Percentiles rank a stretch among this genome's conserved stretches.
Evolutionary conservation across 2,888 invertebrate genomes (phyloP).

Genomic region (Hyposoter didymator): DNA sequence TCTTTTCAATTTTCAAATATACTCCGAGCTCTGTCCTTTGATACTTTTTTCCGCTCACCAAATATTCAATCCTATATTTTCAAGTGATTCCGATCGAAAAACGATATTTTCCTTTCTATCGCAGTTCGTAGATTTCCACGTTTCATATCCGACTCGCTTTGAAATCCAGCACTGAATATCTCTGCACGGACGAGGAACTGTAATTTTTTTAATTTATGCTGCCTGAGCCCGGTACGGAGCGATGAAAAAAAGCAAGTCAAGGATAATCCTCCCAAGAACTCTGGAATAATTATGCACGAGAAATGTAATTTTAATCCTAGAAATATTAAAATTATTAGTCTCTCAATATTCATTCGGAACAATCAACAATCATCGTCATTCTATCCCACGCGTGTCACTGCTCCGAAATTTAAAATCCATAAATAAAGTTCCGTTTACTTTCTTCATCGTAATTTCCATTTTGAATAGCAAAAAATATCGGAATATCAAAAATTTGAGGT

Average conservation of each 20-base stretch:
- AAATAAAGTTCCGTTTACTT: too few species aligned
- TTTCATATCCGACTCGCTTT: background rate
- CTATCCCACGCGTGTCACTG: too few species aligned
- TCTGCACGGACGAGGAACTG: background rate
- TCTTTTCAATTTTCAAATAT: background rate
- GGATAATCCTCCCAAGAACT: background rate
- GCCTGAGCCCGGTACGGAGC: background rate
- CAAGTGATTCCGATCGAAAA: background rate
- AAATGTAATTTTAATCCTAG: background rate
- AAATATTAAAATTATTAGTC: background rate
- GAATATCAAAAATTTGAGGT: too few species aligned
- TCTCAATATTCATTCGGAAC: background rate
- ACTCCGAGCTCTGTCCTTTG: background rate
- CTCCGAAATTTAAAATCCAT: too few species aligned
- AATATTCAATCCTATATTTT: background rate
- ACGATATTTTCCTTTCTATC: background rate
- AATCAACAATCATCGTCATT: too few species aligned
- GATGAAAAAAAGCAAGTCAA: background rate
- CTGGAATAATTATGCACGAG: conserved; percentile 9
- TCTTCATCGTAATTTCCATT: too few species aligned
- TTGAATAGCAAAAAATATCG: too few species aligned
- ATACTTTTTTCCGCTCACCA: background rate
- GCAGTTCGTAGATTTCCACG: background rate
- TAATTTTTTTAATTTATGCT: conserved; percentile 12
- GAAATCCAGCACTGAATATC: background rate